A percentile compares a stretch with the other conserved stretches of the same genome.
These are phyloP conservation scores for Capricornis sumatraensis DNA, from an alignment of 2,113 vertebrate species.

Conservation along the genomic window DNA sequence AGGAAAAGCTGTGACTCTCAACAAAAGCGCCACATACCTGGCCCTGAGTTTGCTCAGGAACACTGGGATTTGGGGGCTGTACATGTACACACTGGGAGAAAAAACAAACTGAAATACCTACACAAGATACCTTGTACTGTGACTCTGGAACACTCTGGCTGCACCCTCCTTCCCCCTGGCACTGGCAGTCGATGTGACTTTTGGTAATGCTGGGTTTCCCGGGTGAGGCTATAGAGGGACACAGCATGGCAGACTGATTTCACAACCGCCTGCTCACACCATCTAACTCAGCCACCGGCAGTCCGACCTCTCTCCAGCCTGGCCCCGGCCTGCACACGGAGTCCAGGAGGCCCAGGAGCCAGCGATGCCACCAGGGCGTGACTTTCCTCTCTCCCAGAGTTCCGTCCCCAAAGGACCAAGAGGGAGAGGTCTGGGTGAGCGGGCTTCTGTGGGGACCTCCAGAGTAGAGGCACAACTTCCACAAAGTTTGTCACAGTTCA, in stretches of 20 bases:
- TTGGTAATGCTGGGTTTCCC: neutral
- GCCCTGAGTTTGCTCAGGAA: neutral
- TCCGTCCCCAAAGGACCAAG: neutral
- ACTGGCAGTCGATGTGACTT: neutral
- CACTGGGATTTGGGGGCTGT: neutral
- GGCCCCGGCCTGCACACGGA: neutral
- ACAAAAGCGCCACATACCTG: neutral
- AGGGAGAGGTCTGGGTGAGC: neutral
- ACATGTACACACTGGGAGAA: accelerated
- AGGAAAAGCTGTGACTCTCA: neutral
- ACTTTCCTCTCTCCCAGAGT: neutral
- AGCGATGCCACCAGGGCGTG: neutral
- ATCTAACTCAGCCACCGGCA: neutral
- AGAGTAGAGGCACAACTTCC: neutral
- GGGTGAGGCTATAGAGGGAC: accelerated
- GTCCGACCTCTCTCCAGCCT: neutral
- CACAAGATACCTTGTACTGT: neutral
- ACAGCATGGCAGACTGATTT: neutral
- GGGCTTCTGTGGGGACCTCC: neutral
- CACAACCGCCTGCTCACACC: neutral
- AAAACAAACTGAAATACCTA: neutral
- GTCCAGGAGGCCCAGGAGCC: neutral
- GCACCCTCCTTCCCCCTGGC: neutral
- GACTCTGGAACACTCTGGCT: neutral
- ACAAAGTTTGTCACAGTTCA: neutral